Base-by-base conservation (phyloP, 2,888 invertebrate genomes). In the Lycia hirtaria region DNA sequence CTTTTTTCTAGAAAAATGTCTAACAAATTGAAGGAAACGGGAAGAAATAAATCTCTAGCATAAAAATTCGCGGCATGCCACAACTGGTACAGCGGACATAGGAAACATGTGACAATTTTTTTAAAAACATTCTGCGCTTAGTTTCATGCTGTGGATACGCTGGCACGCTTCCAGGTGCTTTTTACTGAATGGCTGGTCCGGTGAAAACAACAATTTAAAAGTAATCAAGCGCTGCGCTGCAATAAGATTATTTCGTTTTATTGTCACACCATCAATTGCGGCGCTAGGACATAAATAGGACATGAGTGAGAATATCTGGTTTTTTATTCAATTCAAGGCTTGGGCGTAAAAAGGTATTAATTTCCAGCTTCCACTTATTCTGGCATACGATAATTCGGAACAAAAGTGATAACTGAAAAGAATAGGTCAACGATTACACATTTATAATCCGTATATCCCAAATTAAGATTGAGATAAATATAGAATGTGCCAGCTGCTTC, bases 241-340 rank as follows among this genome's bases (percentile, higher is more conserved):
- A 55, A 62, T 62, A 51, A 58, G 57, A 50, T 53, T 65, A 62
- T 65, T 65, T 52, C 48, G 62, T 59, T 62, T 61, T 59, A 62
- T 59, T 55, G 43, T 24, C 52, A 52, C 12, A 32, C 49, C 45
- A 41, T 58, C 37, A 41, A 37, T 2, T 50, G 14, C 40, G 28
- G 28, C 40, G 44, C 5, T 5, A n/a, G 6, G 6, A 40, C 24
- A n/a, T n/a, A n/a, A n/a, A n/a, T n/a, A n/a, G n/a, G 22, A 37
- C 14, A 40, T 40, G 15, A 10, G 19, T 12, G 37, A 37, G 37
- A n/a, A 19, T 7, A n/a, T n/a, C 4, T n/a, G n/a, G n/a, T n/a
- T n/a, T n/a, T n/a, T n/a, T n/a, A n/a, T n/a, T n/a, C n/a, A n/a
- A n/a, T n/a, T n/a, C n/a, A n/a, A n/a, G n/a, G n/a, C n/a, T n/a